phyloP scores from a whole-genome alignment of 2,888 invertebrate species.

The Eulithis prunata region DNA sequence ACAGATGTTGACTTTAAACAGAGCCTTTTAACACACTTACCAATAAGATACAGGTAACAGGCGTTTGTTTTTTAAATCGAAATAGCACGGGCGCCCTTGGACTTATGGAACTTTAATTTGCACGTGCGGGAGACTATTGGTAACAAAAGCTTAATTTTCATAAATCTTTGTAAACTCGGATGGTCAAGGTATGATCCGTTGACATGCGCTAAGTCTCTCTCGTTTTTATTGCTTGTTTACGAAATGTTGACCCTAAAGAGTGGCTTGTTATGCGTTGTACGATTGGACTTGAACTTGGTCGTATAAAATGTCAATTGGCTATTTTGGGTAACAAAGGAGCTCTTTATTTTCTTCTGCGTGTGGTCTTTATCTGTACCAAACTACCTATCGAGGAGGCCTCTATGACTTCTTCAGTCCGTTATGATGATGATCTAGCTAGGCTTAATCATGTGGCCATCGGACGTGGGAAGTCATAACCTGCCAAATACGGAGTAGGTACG shows the following conservation, averaged over 20 bases:
- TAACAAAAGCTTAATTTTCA: conserved; percentile 3
- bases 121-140: conserved; percentile 2
- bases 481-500: conserved; percentile 49
- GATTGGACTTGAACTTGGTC: conserved; percentile 21
- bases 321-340: not conserved
- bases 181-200: conserved; percentile 6
- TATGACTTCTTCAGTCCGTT: no score
- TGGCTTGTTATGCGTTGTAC: conserved; percentile 15
- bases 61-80: no score
- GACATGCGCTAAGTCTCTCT: conserved; percentile 7
- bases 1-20: conserved; percentile 19
- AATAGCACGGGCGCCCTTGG: no score
- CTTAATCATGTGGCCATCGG: conserved; percentile 21
- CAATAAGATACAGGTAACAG: no score
- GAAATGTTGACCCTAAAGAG: conserved; percentile 5
- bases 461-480: conserved; percentile 47
- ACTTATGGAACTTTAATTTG: not conserved
- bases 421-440: not conserved
- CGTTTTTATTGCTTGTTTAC: conserved; percentile 26
- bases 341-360: conserved; percentile 14
- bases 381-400: not conserved
- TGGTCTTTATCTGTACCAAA: conserved; percentile 7
- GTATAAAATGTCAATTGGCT: conserved; percentile 7
- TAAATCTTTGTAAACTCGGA: not conserved
- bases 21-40: conserved; percentile 2